These are phyloP conservation scores for Sebastolobus alascanus DNA, from an alignment of 2,797 vertebrate species.

Conservation along the genomic window DNA sequence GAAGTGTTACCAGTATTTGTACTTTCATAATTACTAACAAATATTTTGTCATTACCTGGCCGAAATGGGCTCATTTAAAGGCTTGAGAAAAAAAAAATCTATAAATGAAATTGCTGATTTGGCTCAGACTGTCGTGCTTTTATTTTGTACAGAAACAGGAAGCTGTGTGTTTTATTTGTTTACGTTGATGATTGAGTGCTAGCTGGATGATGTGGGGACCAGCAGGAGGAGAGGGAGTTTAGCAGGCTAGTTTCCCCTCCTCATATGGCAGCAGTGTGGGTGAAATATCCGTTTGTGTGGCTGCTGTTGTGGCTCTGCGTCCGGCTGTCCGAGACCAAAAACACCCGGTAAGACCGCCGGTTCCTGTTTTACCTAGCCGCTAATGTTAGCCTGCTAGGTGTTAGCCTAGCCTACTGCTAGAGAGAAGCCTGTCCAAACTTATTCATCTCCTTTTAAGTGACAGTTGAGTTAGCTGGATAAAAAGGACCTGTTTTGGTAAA, in stretches of 20 bases:
- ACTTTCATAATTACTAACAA: neutral
- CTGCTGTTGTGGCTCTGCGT: constrained; percentile 62
- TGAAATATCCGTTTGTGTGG: constrained; percentile 48
- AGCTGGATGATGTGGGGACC: constrained; percentile 22
- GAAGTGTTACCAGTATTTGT: neutral
- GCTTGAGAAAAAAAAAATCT: neutral
- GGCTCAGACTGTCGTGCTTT: constrained; percentile 8
- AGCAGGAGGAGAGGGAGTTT: constrained; percentile 7
- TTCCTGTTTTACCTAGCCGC: neutral
- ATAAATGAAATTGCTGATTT: neutral
- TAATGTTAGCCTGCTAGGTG: constrained; percentile 36
- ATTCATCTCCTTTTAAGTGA: neutral
- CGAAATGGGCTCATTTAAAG: neutral
- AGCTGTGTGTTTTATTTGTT: fast-evolving
- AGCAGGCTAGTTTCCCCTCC: neutral
- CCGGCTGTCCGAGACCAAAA: constrained; percentile 42
- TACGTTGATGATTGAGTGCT: fast-evolving
- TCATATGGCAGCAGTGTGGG: constrained; percentile 72
- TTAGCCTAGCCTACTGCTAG: neutral
- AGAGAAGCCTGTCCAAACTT: neutral
- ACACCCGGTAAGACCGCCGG: constrained; percentile 72
- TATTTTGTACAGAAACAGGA: constrained; percentile 48
- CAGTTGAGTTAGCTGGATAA: fast-evolving
- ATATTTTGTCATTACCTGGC: neutral
- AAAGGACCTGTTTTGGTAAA: fast-evolving